Percentiles rank a stretch among this genome's conserved stretches.
Conservation (phyloP, 1,140 invertebrate genomes). For the Belonocnema kinseyi region DNA sequence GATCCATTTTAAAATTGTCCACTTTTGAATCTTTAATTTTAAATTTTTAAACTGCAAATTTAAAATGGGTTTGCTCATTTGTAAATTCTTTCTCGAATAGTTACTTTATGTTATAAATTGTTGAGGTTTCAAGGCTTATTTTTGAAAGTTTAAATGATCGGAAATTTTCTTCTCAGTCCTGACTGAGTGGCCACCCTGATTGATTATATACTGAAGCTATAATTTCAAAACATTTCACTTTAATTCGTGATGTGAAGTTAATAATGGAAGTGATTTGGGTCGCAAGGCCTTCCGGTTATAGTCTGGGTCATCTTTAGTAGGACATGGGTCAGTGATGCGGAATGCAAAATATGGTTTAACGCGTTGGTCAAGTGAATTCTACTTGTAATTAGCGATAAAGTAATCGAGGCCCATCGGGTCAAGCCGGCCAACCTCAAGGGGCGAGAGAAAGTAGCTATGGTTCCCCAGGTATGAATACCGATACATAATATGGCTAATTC, state of each 20-base stretch:
- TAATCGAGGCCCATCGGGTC: constrained; percentile 59
- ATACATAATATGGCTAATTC: constrained; percentile 50
- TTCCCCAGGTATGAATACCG: constrained; percentile 52
- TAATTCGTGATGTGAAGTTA: background rate
- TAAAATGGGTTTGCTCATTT: too few species aligned
- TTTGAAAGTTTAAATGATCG: too few species aligned
- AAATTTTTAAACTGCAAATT: too few species aligned
- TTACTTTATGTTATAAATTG: too few species aligned
- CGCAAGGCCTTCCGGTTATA: background rate
- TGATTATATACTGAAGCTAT: too few species aligned
- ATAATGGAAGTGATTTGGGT: background rate
- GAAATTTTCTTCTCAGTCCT: too few species aligned
- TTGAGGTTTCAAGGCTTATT: too few species aligned
- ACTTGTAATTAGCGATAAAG: constrained; percentile 65
- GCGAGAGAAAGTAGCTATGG: constrained; percentile 65
- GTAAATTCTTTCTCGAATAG: too few species aligned
- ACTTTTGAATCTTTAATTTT: too few species aligned
- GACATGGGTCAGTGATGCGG: constrained; percentile 34
- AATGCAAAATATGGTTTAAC: constrained; percentile 51
- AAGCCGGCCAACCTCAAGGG: constrained; percentile 57
- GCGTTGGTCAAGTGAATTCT: constrained; percentile 51
- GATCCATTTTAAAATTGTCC: too few species aligned
- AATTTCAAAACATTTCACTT: too few species aligned
- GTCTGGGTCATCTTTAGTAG: constrained; percentile 10
- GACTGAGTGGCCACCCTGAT: too few species aligned